phyloP scores from a whole-genome alignment of 2,797 vertebrate genomes.

The Scarus forsteni region DNA sequence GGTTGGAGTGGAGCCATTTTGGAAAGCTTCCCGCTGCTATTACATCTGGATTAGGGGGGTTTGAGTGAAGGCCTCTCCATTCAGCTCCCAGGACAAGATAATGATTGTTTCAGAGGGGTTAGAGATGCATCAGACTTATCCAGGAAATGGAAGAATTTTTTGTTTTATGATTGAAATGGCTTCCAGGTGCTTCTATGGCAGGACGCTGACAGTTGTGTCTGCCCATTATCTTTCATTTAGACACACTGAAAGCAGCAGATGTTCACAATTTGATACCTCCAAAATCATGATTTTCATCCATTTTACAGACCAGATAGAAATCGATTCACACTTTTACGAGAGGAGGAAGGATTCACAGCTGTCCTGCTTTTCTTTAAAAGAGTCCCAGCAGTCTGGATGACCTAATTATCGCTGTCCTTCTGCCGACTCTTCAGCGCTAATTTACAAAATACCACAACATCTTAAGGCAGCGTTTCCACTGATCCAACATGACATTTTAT shows the following conservation, averaged over 20 bases:
- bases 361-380: slow-evolving; percentile 12
- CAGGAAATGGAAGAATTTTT: slow-evolving; percentile 10
- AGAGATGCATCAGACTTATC: slow-evolving; percentile 47
- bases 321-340: neutral
- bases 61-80: slow-evolving; percentile 40
- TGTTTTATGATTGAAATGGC: slow-evolving; percentile 42
- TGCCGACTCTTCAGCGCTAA: neutral
- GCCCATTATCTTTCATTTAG: slow-evolving; percentile 13
- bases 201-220: slow-evolving; percentile 17
- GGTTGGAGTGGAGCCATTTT: slow-evolving; percentile 49
- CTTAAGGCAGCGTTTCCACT: neutral
- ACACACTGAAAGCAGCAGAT: slow-evolving; percentile 23
- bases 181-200: slow-evolving; percentile 60
- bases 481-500: neutral
- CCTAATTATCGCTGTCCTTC: neutral
- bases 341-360: slow-evolving; percentile 8
- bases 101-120: slow-evolving; percentile 59
- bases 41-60: slow-evolving; percentile 62
- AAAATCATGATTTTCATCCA: slow-evolving; percentile 9
- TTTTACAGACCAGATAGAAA: slow-evolving; percentile 20
- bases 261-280: slow-evolving; percentile 10
- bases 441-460: slow-evolving; percentile 2
- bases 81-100: slow-evolving; percentile 62
- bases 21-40: slow-evolving; percentile 52
- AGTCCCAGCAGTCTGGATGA: slow-evolving; percentile 1